These are phyloP conservation scores for Mustelus asterias DNA, from an alignment of 2,113 vertebrate species.

Conservation along the genomic window DNA sequence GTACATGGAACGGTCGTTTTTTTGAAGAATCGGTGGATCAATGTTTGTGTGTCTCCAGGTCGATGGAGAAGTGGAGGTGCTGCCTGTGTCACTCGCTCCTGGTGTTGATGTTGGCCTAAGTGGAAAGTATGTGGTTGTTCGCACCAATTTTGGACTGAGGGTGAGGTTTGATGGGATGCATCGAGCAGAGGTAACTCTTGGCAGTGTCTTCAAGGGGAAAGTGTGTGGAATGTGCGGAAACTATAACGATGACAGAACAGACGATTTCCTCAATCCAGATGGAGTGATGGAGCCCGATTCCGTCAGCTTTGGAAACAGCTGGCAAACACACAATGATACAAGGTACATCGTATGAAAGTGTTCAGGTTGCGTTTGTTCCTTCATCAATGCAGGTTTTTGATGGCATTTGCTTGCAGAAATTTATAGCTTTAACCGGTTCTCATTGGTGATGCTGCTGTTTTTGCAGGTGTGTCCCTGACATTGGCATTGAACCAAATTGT, in stretches of 20 bases:
- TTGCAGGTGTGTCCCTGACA: constrained; percentile 42
- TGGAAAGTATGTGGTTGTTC: constrained; percentile 46
- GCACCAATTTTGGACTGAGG: constrained; percentile 49
- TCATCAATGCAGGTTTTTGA: no score
- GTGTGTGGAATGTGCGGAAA: constrained; percentile 53
- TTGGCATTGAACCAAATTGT: constrained; percentile 42
- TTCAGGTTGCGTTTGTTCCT: neutral
- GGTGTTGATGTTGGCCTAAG: constrained; percentile 46
- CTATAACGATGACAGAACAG: constrained; percentile 46
- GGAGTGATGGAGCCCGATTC: constrained; percentile 51
- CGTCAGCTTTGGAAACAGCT: constrained; percentile 52
- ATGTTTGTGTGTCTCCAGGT: constrained; percentile 42
- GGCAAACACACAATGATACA: constrained; percentile 53
- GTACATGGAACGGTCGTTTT: no score
- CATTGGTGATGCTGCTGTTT: neutral
- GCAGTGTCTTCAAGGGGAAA: constrained; percentile 44
- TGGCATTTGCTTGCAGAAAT: neutral
- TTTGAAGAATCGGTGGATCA: neutral
- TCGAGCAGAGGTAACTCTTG: constrained; percentile 46
- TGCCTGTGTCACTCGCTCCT: constrained; percentile 37
- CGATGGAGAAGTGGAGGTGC: constrained; percentile 45
- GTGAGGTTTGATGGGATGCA: constrained; percentile 53
- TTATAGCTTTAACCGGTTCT: neutral
- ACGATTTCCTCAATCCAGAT: constrained; percentile 54
- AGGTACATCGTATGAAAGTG: constrained; percentile 42